Base-by-base conservation (phyloP, 2,113 vertebrate species). In the Sialia sialis region DNA sequence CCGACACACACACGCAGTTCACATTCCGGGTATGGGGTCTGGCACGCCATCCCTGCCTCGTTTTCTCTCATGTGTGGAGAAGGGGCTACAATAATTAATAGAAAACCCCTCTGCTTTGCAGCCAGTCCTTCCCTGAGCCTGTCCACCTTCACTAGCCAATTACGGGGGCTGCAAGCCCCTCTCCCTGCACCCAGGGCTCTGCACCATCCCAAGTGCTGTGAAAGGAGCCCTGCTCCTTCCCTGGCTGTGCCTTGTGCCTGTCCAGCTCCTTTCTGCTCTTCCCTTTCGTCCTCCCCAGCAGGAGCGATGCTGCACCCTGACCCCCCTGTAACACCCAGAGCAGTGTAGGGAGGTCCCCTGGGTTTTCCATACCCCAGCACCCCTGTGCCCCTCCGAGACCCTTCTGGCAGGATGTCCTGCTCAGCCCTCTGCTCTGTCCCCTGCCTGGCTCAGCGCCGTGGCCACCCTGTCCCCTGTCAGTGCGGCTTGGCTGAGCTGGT, bases 61-160 rank as follows among this genome's bases (percentile, higher is more conserved):
- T 39, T 96, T 94, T 85, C 77, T 77, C 73, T 39, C 11, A 0
- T 4, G 1, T 8, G 7, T 60, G 9, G 6, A 6, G 19, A 66
- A 54, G 0, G 20, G 16, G 4, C 2, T 19, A 7, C 15, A 34
- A 7, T 29, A 52, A 13, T 13, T 11, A 13, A 11, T 0, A 1
- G 63, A 52, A 84, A 89, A 10, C 13, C 54, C 38, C 26, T 55
- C 9, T 1, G 2, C 11, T 62, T 76, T 13, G 43, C 77, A 64
- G 25, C 5, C 17, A 4, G 6, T 21, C 46, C 9, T 83, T 34
- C n/a, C 17, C 26, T 15, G 26, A 68, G 29, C 22, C 41, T 51
- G 20, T 1, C 15, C 34, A 34, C 51, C 5, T 39, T 19, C 52
- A 5, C 52, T 34, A 48, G 34, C 9, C 20, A 7, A 3, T 48